Percentiles rank a stretch among this genome's conserved stretches.
phyloP scores from a whole-genome alignment of 92 coral and sea anemone genomes.

The Anthopleura xanthogrammica region DNA sequence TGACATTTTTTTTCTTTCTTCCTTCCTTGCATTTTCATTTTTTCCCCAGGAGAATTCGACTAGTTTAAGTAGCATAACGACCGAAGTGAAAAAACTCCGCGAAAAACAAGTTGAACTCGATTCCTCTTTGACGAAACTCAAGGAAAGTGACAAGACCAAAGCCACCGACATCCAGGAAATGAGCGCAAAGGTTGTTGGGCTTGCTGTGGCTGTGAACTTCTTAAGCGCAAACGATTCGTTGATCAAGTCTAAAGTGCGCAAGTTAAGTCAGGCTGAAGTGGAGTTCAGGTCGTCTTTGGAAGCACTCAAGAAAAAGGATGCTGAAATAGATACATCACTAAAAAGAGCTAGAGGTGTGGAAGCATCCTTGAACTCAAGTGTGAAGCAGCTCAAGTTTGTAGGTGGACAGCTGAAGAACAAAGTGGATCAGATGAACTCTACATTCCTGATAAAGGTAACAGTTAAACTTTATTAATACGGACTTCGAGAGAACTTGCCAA shows the following conservation, averaged over 20 bases:
- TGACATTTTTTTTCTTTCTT: too few relatives aligned
- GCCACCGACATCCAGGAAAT: not conserved
- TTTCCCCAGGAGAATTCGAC: slow-evolving; percentile 4
- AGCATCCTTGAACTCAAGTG: slow-evolving; percentile 9
- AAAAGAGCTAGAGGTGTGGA: not conserved
- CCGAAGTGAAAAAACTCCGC: slow-evolving; percentile 18
- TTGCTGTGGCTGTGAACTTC: slow-evolving; percentile 9
- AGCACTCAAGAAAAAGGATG: slow-evolving; percentile 15
- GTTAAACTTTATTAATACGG: not conserved
- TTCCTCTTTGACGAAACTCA: not conserved
- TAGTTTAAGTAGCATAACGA: not conserved
- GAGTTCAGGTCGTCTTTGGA: not conserved
- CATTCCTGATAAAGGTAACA: slow-evolving; percentile 3
- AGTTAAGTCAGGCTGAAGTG: not conserved
- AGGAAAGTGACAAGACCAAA: slow-evolving; percentile 3
- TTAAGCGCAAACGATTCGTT: slow-evolving; percentile 15
- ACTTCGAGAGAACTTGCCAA: too few relatives aligned
- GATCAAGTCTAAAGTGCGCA: slow-evolving; percentile 16
- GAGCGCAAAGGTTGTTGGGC: not conserved
- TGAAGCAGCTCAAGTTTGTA: not conserved
- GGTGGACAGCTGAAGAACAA: not conserved
- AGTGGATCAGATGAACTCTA: not conserved
- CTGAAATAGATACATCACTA: slow-evolving; percentile 5
- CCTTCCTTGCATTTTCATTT: not conserved
- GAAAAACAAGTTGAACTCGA: slow-evolving; percentile 11